A percentile compares a stretch with the other conserved stretches of the same genome.
Conservation (phyloP, 2,888 invertebrate genomes). For the Spilarctia lutea region DNA sequence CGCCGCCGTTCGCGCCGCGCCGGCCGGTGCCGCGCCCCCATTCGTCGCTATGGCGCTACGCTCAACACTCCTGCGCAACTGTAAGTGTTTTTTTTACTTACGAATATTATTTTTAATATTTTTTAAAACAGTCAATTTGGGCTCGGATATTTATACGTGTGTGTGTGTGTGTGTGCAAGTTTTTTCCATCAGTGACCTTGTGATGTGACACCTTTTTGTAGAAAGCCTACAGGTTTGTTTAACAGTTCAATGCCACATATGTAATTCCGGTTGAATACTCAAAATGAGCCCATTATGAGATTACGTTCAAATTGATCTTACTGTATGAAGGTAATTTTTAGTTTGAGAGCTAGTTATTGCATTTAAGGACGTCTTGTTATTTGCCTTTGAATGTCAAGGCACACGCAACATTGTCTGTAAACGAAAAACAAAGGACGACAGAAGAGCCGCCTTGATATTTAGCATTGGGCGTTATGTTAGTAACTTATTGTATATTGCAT, state of each 20-base stretch:
- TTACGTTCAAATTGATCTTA: background rate
- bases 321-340: background rate
- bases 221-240: constrained; percentile 9
- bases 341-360: background rate
- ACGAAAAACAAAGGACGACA: background rate
- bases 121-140: background rate
- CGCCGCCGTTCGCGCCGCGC: constrained; percentile 27
- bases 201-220: constrained; percentile 5
- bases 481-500: too few species aligned
- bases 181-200: constrained; percentile 11
- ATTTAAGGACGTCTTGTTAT: background rate
- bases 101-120: constrained; percentile 6
- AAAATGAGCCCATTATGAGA: background rate
- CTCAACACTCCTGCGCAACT: constrained; percentile 80
- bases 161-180: constrained; percentile 7
- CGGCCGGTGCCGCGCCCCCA: constrained; percentile 64
- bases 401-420: background rate
- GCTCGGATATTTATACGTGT: background rate
- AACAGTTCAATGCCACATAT: background rate
- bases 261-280: background rate
- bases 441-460: background rate
- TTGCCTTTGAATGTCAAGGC: background rate
- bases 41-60: constrained; percentile 80
- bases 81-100: constrained; percentile 59
- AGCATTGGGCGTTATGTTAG: background rate